Evolutionary conservation across 2,888 invertebrate genomes (phyloP), one percentile per base, ranked within the genome.

Genomic region (Tridacna gigas): DNA sequence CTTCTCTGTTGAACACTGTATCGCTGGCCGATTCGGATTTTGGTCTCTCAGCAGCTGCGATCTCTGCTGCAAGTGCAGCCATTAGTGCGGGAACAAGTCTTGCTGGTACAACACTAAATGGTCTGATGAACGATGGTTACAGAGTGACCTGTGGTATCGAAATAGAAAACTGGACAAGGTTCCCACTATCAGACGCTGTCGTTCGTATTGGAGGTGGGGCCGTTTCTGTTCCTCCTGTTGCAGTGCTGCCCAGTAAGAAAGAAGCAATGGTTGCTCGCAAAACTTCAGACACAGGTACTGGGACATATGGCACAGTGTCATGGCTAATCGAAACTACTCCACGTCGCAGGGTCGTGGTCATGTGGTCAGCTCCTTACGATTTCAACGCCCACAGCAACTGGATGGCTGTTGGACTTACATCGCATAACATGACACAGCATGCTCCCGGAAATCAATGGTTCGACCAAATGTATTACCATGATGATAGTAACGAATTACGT

Each of bases 291-390:
- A 56, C 77, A 2, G 77, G 73, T n/a, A 81, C 77, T 1, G 81
- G 81, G 0, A 48, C 74, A 12, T 81, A 73, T 25, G 84, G 84
- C 20, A 82, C 84, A 0, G 81, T 75, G 22, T 85, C 85, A 13
- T 85, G 85, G 85, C 69, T 80, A 2, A 80, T 85, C n/a, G 67
- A 73, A 51, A 66, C 26, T 9, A 37, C n/a, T 18, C n/a, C 60
- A 5, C 45, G 15, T 18, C 80, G 79, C 7, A 61, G 85, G 13
- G 28, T 82, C 22, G 80, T 85, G n/a, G 76, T 86, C 26, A 86
- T 86, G 86, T 86, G 86, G 86, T 75, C 78, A 2, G 83, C 80
- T 7, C 86, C 86, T 0, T 86, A 73, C 65, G 80, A 81, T 69
- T 81, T 80, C 56, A 71, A 80, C 65, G 69, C 74, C 28, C 63